Base-by-base conservation (phyloP, 2,797 vertebrate genomes). In the Clarias laeviceps region DNA sequence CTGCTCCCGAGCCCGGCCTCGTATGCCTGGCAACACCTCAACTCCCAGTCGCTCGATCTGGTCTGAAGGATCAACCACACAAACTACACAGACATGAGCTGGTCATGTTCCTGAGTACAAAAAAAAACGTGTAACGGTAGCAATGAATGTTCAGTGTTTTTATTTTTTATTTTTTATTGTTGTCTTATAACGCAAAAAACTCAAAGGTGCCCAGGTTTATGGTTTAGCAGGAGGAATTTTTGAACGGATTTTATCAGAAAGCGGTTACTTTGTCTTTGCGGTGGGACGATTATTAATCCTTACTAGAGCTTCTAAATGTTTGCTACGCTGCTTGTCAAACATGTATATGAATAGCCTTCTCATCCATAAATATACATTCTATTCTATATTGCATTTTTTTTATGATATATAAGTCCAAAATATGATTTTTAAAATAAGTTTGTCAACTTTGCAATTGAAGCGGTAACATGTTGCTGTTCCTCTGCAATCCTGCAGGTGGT, bases 41-140 rank as follows among this genome's bases (percentile, higher is more conserved):
- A 85, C 84, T 87, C 89, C 18, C 91, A 91, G 89, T 89, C 90
- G 80, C 79, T 91, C 88, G 91, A 92, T 85, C 88, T 90, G 17
- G 82, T 86, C 80, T 90, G 76, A 88, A 50, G 12, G 5, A 45
- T 65, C 20, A 40, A 50, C 54, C 27, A n/a, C 0, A 17, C 27
- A 34, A 20, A 50, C 78, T 20, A 82, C 79, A 65, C 24, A 72
- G 14, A 12, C 50, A 56, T 7, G 0, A 54, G 32, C 12, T 37
- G 14, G 15, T 56, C 2, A 32, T 32, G 50, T 77, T 17, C 73
- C 73, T 22, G 74, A 77, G 56, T 24, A 61, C 32, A 15, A n/a
- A 61, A 57, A 11, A 9, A 20, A 34, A 76, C 9, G 5, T 11
- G 9, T 80, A 32, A 29, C 2, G 27, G 61, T 50, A 29, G n/a